Base-by-base conservation (phyloP, 2,113 vertebrate species). In the Caranx melampygus region DNA sequence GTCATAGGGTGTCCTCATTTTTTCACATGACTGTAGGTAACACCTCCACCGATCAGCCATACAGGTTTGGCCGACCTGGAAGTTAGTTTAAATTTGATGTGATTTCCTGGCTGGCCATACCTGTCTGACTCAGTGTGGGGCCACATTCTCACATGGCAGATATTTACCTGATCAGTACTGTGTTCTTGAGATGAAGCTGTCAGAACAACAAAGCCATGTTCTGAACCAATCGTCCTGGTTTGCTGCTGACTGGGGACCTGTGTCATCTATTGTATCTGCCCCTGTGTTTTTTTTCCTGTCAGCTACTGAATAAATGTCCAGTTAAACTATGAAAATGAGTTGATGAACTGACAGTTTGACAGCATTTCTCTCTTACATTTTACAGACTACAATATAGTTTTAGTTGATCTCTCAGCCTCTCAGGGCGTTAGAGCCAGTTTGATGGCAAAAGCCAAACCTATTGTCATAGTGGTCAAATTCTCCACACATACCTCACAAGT, bases 371-470 rank as follows among this genome's bases (percentile, higher is more conserved):
- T 15, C 11, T 15, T 35, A 34, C 16, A 34, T 51, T 34, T 34
- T n/a, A 6, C 26, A 34, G 31, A 34, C 34, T 66, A 13, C 14
- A 14, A 57, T 33, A 57, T 6, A 14, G 21, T 35, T 37, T 21
- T 21, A 20, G 7, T 37, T 62, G 12, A n/a, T 62, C 14, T 42
- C 37, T 13, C 18, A 10, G n/a, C 59, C 44, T n/a, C 2, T 21
- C 6, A 3, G 4, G 58, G 18, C 52, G 47, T 58, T 18, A 31
- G n/a, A 51, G 3, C 8, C 37, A 31, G 55, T 40, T 51, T 44
- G 35, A 60, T 60, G 64, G 20, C 31, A 55, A 13, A 55, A 26
- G n/a, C 52, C 52, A 55, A 55, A 55, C 52, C 52, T 55, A 55
- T 55, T 55, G 52, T 55, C 52, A 55, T 26, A 20, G 49, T 51